These are phyloP conservation scores for Callyntrura sp. DNA, from an alignment of 2,888 invertebrate species.

Conservation along the genomic window DNA sequence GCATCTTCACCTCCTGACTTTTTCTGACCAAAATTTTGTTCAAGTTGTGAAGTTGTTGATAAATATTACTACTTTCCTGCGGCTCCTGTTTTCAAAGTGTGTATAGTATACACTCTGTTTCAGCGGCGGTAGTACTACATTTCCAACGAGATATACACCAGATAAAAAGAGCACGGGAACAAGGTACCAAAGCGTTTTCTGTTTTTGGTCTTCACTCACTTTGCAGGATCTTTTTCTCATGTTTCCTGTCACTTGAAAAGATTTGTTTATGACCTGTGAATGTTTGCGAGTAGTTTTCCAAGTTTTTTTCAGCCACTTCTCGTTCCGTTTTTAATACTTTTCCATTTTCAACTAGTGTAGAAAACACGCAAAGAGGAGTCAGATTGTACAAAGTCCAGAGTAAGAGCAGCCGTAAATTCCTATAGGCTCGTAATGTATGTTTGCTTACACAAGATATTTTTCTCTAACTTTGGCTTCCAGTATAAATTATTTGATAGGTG, in stretches of 20 bases:
- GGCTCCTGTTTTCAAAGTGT: not conserved
- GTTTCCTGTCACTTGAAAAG: slow-evolving; percentile 66
- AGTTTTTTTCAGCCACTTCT: slow-evolving; percentile 43
- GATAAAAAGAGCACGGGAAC: not conserved
- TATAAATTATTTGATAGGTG: slow-evolving; percentile 8
- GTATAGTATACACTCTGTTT: not conserved
- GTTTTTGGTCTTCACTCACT: slow-evolving; percentile 7
- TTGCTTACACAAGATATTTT: not conserved
- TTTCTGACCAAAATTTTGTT: slow-evolving; percentile 27
- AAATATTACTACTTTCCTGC: slow-evolving; percentile 29
- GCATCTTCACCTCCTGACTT: not conserved
- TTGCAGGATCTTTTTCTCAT: slow-evolving; percentile 9
- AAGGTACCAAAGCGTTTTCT: not conserved
- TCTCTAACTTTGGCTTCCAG: not conserved
- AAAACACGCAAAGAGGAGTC: not conserved
- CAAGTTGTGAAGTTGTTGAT: slow-evolving; percentile 11
- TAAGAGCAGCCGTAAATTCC: not conserved
- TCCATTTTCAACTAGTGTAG: slow-evolving; percentile 27
- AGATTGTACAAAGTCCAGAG: too few relatives aligned
- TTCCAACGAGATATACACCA: not conserved
- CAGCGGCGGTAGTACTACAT: not conserved
- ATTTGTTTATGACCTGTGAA: slow-evolving; percentile 74
- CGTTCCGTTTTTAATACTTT: slow-evolving; percentile 46
- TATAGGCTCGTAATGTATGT: not conserved
- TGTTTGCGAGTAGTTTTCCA: slow-evolving; percentile 54